Conservation (phyloP, 2,888 invertebrate genomes). For the Eupithecia insigniata region DNA sequence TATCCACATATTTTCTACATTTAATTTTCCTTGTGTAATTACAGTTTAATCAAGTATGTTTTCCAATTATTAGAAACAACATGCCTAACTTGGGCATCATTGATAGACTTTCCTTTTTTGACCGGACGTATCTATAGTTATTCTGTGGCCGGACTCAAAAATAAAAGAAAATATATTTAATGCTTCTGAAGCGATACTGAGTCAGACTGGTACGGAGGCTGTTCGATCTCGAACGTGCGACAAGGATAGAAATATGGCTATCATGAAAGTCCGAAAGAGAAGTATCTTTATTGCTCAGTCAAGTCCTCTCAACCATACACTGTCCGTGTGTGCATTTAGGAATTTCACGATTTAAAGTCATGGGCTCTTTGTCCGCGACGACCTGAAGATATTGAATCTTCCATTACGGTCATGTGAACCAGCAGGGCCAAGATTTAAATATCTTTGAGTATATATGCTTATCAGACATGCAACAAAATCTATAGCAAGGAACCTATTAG, state of each 20-base stretch:
- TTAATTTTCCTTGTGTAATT: neutral
- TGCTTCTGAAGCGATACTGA: slow-evolving; percentile 64
- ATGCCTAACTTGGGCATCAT: slow-evolving; percentile 32
- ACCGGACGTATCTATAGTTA: slow-evolving; percentile 26
- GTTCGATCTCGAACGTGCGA: slow-evolving; percentile 54
- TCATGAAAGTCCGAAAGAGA: slow-evolving; percentile 56
- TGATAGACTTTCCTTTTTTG: slow-evolving; percentile 48
- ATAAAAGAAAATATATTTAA: slow-evolving; percentile 56
- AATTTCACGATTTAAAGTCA: slow-evolving; percentile 52
- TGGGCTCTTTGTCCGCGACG: slow-evolving; percentile 41
- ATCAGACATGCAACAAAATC: neutral
- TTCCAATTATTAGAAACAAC: slow-evolving; percentile 13
- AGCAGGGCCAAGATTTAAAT: neutral
- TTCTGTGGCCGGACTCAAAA: slow-evolving; percentile 46
- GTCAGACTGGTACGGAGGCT: slow-evolving; percentile 61
- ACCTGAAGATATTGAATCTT: slow-evolving; percentile 37
- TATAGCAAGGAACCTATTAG: neutral
- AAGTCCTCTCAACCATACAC: slow-evolving; percentile 43
- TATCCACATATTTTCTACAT: neutral
- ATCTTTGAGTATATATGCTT: neutral
- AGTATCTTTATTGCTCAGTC: slow-evolving; percentile 50
- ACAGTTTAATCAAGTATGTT: neutral
- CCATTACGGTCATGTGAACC: slow-evolving; percentile 14
- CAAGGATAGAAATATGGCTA: slow-evolving; percentile 54
- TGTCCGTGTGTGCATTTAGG: slow-evolving; percentile 53